These are phyloP conservation scores for Calcarius lapponicus DNA, from an alignment of 2,797 vertebrate genomes.

Conservation along the genomic window DNA sequence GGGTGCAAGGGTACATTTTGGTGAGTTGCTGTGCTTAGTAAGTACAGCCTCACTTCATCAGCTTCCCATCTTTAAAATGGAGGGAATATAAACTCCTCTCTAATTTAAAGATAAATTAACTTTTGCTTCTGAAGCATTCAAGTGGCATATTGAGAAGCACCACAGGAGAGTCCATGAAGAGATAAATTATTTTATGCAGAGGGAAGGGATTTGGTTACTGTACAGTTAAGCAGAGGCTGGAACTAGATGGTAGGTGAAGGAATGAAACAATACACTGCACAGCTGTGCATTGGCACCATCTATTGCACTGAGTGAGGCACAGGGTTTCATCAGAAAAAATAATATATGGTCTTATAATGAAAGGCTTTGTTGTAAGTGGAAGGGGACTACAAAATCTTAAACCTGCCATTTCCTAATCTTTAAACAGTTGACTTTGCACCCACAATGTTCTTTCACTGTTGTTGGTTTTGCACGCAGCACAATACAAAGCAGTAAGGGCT, in stretches of 20 bases:
- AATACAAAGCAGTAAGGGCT: not conserved
- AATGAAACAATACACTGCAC: not conserved
- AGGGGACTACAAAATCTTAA: conserved; percentile 1
- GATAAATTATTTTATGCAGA: conserved; percentile 21
- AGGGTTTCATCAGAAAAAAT: not conserved
- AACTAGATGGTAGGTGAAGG: not conserved
- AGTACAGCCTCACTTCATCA: not conserved
- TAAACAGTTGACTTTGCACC: not conserved
- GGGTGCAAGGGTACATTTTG: not conserved
- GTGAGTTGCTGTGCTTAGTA: not conserved
- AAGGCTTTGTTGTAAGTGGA: not conserved
- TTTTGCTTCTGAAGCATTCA: conserved; percentile 50
- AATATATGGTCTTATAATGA: not conserved
- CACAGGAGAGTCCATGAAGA: not conserved
- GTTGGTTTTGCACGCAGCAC: not conserved
- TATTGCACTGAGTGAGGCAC: not conserved
- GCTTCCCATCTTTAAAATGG: not conserved
- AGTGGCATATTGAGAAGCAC: conserved; percentile 41
- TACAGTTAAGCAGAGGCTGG: not conserved
- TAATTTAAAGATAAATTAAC: conserved; percentile 59
- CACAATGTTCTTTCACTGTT: not conserved
- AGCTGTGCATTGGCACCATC: conserved; percentile 23
- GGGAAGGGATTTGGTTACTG: not conserved
- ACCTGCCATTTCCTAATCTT: not conserved
- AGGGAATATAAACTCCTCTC: conserved; percentile 10